Evolutionary conservation across 2,888 invertebrate genomes (phyloP).

Genomic region (Dolomedes plantarius): DNA sequence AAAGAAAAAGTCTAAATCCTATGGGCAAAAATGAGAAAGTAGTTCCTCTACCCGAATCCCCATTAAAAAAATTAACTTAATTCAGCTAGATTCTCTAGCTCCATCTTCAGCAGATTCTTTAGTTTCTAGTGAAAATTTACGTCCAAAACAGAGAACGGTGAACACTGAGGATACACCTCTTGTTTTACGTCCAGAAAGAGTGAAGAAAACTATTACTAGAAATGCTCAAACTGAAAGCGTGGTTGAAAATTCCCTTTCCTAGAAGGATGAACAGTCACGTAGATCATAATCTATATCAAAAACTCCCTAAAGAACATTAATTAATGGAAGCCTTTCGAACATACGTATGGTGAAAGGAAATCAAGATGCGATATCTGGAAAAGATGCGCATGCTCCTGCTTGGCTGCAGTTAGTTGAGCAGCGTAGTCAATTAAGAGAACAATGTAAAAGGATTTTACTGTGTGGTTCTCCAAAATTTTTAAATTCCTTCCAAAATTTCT

Average conservation of each 20-base stretch:
- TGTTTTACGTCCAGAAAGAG: slow-evolving; percentile 42
- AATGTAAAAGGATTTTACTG: slow-evolving; percentile 65
- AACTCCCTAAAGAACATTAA: slow-evolving; percentile 16
- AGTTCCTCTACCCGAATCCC: slow-evolving; percentile 38
- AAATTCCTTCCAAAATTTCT: too few species aligned
- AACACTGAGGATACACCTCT: slow-evolving; percentile 59
- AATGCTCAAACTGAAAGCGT: slow-evolving; percentile 24
- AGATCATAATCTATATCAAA: slow-evolving; percentile 28
- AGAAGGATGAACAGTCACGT: slow-evolving; percentile 39
- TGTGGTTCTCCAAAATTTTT: too few species aligned
- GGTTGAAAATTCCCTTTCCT: slow-evolving; percentile 19
- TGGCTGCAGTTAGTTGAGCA: slow-evolving; percentile 73
- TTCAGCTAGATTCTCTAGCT: slow-evolving; percentile 35
- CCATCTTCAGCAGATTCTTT: slow-evolving; percentile 20
- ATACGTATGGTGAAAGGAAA: slow-evolving; percentile 51
- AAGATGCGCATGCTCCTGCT: slow-evolving; percentile 61
- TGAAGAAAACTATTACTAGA: background rate
- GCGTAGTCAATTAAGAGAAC: slow-evolving; percentile 69
- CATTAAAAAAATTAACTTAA: slow-evolving; percentile 60
- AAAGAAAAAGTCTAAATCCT: slow-evolving; percentile 68
- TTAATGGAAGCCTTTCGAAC: slow-evolving; percentile 41
- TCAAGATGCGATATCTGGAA: slow-evolving; percentile 37
- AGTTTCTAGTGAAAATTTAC: slow-evolving; percentile 31
- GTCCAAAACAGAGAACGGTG: slow-evolving; percentile 59
- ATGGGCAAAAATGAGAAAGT: slow-evolving; percentile 64